These are phyloP conservation scores for Corvus hawaiiensis DNA, from an alignment of 2,113 vertebrate species.

Conservation along the genomic window DNA sequence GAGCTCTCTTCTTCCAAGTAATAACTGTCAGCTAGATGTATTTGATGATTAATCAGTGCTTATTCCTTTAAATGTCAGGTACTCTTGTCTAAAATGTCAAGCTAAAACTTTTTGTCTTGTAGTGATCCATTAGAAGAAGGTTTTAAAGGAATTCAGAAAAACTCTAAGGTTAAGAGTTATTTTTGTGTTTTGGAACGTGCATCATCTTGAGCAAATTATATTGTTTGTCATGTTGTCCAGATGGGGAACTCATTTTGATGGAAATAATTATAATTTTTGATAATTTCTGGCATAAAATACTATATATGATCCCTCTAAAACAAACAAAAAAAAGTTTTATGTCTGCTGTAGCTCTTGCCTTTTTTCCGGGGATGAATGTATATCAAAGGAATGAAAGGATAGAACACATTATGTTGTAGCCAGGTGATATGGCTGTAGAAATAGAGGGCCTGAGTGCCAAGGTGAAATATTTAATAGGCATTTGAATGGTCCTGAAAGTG, in stretches of 20 bases:
- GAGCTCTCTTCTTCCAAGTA: neutral
- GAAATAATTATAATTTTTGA: neutral
- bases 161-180: neutral
- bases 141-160: neutral
- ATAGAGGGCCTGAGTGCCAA: neutral
- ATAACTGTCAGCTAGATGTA: neutral
- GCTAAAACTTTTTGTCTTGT: neutral
- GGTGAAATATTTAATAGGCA: neutral
- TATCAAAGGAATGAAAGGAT: neutral
- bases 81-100: slow-evolving; percentile 32
- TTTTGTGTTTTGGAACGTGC: neutral
- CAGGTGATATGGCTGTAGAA: neutral
- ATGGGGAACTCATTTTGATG: neutral
- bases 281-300: neutral
- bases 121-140: neutral
- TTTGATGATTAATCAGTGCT: slow-evolving; percentile 22
- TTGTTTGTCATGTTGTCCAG: neutral
- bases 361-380: neutral
- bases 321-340: neutral
- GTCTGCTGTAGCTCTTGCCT: neutral
- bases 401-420: neutral
- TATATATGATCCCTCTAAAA: neutral
- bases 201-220: neutral
- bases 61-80: slow-evolving; percentile 43
- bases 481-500: neutral